Evolutionary conservation across 2,797 vertebrate species (phyloP).

Genomic region (Vireo griseus): DNA sequence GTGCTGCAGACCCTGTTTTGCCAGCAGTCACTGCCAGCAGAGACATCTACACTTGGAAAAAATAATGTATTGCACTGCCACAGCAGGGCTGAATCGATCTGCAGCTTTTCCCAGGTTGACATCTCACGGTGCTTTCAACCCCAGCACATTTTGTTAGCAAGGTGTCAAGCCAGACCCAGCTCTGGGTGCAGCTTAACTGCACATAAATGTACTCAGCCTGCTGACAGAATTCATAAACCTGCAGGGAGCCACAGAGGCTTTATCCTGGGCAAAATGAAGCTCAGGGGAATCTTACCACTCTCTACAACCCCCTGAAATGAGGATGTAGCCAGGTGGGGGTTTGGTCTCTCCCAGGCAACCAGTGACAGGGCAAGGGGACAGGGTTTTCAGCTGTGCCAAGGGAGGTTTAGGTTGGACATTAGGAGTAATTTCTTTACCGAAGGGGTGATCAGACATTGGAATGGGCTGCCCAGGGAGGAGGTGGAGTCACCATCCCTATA

Average conservation of each 20-base stretch:
- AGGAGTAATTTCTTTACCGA: not conserved
- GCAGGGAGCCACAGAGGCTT: not conserved
- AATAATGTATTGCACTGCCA: not conserved
- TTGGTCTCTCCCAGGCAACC: not conserved
- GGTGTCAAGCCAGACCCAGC: not conserved
- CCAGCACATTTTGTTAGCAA: not conserved
- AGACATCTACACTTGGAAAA: not conserved
- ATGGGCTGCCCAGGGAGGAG: not conserved
- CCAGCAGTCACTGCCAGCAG: not conserved
- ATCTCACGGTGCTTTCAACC: not conserved
- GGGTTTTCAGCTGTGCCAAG: rapidly evolving
- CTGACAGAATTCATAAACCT: not conserved
- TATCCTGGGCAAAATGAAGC: not conserved
- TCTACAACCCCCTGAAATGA: not conserved
- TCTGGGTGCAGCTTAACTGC: not conserved
- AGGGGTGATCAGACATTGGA: not conserved
- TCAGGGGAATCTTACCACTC: too few relatives aligned
- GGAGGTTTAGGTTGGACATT: not conserved
- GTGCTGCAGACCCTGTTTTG: not conserved
- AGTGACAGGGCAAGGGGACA: not conserved
- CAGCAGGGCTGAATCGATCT: not conserved
- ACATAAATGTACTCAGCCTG: not conserved
- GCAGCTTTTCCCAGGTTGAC: not conserved
- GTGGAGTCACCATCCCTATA: not conserved
- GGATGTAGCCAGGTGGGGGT: not conserved